A percentile compares a stretch with the other conserved stretches of the same genome.
phyloP scores from a whole-genome alignment of 2,888 invertebrate genomes.

The Plagodis dolabraria region DNA sequence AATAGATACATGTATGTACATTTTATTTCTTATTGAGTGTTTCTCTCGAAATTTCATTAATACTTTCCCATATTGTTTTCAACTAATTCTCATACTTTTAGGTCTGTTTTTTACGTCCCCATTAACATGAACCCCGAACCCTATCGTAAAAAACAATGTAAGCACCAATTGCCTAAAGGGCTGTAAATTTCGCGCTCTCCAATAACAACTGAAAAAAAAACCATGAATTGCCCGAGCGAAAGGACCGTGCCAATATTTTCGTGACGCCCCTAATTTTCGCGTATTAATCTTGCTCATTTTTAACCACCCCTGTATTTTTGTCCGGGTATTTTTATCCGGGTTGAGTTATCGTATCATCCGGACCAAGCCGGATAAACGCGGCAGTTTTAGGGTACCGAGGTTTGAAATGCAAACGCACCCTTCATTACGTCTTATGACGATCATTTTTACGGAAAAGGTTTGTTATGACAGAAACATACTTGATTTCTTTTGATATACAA shows the following conservation, averaged over 20 bases:
- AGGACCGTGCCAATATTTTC: constrained; percentile 38
- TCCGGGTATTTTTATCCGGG: constrained; percentile 36
- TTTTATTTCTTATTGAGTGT: no score
- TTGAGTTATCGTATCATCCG: constrained; percentile 48
- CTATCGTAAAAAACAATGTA: constrained; percentile 21
- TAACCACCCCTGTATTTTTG: constrained; percentile 27
- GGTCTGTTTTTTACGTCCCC: constrained; percentile 5
- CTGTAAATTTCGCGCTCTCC: constrained; percentile 26
- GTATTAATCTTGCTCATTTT: constrained; percentile 49
- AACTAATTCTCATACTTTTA: neutral
- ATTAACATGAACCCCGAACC: constrained; percentile 7
- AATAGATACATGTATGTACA: no score
- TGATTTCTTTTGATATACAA: no score
- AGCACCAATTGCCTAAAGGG: constrained; percentile 28
- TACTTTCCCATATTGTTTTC: no score
- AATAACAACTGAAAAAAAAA: constrained; percentile 26
- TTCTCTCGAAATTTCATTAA: no score
- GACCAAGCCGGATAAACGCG: constrained; percentile 8
- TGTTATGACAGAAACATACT: no score
- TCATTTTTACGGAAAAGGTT: neutral
- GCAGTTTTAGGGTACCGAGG: constrained; percentile 5
- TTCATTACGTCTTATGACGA: neutral
- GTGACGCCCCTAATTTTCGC: constrained; percentile 41
- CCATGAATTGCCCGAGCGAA: constrained; percentile 29
- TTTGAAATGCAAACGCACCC: neutral